phyloP scores from a whole-genome alignment of 2,888 invertebrate genomes.

The Tetragnatha montana region DNA sequence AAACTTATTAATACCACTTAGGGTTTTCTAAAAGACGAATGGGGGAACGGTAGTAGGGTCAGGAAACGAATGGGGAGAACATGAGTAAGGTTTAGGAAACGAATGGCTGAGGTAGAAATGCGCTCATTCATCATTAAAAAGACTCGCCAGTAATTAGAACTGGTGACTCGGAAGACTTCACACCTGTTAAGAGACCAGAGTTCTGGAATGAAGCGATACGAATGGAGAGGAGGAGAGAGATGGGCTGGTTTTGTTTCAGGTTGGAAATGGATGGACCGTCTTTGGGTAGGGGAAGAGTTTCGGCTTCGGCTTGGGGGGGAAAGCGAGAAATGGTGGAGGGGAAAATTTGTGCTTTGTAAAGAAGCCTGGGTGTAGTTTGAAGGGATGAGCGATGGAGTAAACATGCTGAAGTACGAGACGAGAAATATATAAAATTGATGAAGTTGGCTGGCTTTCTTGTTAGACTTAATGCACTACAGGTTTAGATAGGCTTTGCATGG shows the following conservation, averaged over 20 bases:
- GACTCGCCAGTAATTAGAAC: neutral
- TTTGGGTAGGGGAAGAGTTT: too few relatives aligned
- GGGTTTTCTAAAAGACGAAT: conserved; percentile 16
- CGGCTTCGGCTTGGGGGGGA: too few relatives aligned
- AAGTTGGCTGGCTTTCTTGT: too few relatives aligned
- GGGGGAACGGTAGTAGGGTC: neutral
- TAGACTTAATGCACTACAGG: too few relatives aligned
- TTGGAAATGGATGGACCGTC: too few relatives aligned
- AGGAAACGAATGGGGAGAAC: conserved; percentile 5
- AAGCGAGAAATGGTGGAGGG: too few relatives aligned
- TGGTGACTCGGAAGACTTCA: neutral
- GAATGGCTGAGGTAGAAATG: conserved; percentile 7
- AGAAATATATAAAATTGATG: too few relatives aligned
- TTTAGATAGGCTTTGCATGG: too few relatives aligned
- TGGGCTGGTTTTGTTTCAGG: neutral
- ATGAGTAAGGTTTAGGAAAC: neutral
- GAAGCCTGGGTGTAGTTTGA: too few relatives aligned
- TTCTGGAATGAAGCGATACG: neutral
- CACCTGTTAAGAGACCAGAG: neutral
- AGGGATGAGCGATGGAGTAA: too few relatives aligned
- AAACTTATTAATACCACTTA: conserved; percentile 37
- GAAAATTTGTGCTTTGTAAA: too few relatives aligned
- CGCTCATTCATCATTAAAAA: conserved; percentile 27
- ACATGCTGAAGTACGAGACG: too few relatives aligned
- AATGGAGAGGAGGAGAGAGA: neutral